Conservation (phyloP, 2,888 invertebrate species). For the Lapara coniferarum region DNA sequence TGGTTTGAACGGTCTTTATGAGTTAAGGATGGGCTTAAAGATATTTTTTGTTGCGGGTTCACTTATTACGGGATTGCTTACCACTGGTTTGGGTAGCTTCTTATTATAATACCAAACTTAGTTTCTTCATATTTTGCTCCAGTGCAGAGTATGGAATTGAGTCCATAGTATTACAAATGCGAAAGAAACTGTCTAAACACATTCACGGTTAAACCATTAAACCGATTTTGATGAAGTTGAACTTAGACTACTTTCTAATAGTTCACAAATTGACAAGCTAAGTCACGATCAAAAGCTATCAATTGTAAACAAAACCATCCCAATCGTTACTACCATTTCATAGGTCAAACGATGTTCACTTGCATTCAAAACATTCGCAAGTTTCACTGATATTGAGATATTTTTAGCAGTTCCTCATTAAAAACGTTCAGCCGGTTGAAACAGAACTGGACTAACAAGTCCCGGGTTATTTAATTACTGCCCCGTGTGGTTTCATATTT, state of each 20-base stretch:
- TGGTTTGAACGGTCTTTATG: conserved; percentile 15
- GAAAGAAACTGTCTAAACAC: no score
- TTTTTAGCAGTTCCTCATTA: conserved; percentile 15
- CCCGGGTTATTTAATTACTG: conserved; percentile 6
- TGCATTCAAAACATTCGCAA: background rate
- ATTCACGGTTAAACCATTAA: no score
- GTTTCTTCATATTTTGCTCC: no score
- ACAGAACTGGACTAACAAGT: background rate
- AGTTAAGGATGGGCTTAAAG: background rate
- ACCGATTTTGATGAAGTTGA: no score
- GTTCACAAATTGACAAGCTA: background rate
- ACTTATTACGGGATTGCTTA: no score
- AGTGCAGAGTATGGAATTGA: no score
- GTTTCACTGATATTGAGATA: background rate
- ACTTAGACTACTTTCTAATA: no score
- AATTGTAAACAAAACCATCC: background rate
- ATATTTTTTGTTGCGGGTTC: background rate
- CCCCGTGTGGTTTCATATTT: background rate
- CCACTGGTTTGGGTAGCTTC: no score
- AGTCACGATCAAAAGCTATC: background rate
- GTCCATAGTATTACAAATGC: no score
- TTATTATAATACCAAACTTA: no score
- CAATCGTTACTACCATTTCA: background rate
- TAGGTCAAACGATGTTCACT: background rate
- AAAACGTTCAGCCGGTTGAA: conserved; percentile 10